Evolutionary conservation across 2,888 invertebrate species (phyloP), one percentile per base, ranked within the genome.

Genomic region (Stomorhina lunata): DNA sequence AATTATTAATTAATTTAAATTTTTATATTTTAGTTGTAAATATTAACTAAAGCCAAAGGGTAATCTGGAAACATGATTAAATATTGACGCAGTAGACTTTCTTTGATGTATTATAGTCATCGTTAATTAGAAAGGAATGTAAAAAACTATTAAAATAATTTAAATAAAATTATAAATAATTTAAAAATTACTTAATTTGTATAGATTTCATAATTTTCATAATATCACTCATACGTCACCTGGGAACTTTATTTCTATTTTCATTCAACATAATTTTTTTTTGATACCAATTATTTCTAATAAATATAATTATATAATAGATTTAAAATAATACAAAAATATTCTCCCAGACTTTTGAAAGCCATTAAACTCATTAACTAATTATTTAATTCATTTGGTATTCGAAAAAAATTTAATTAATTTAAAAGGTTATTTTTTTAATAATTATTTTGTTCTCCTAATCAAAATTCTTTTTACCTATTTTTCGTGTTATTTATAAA

Each of bases 401-500:
- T n/a, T n/a, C n/a, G n/a, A n/a, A n/a, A 10, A n/a, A 40, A 61
- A 40, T 61, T n/a, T 43, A 48, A 12, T 32, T 34, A 20, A 12
- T 0, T 37, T 37, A n/a, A 3, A 34, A 45, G 5, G 22, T 10
- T 15, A n/a, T 45, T 66, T 15, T 32, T 27, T 29, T 17, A 22
- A 6, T 55, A 53, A 53, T 75, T 43, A 53, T 29, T 37, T 55
- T n/a, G n/a, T n/a, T n/a, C n/a, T n/a, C n/a, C n/a, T 57, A 29
- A 65, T 71, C 43, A 61, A 34, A 27, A 61, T 34, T 37, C 12
- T 59, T 27, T 17, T 48, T 48, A 45, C 59, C 17, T n/a, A n/a
- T n/a, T n/a, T 68, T 68, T 77, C 40, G 34, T 57, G 75, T 27
- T 61, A 43, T 10, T 77, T 43, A 61, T 69, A 43, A 78, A 78